Percentiles rank a stretch among this genome's conserved stretches.
Evolutionary conservation across 2,797 vertebrate genomes (phyloP).

Genomic region (Huso huso): DNA sequence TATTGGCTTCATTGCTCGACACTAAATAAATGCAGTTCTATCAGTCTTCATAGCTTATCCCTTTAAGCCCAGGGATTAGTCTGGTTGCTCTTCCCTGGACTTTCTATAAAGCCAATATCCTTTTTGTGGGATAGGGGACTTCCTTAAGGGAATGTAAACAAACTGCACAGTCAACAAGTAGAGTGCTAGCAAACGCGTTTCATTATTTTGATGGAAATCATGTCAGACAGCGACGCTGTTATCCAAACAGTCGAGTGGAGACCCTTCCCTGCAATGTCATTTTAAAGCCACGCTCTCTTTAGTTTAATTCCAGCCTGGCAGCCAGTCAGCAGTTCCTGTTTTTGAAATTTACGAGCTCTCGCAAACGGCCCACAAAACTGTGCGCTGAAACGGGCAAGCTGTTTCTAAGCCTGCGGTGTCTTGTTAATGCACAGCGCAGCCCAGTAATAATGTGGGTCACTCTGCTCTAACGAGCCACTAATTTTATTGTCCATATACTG

Average conservation of each 20-base stretch:
- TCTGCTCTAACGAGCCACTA: conserved; percentile 8
- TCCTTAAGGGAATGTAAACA: too few relatives aligned
- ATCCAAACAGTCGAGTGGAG: conserved; percentile 2
- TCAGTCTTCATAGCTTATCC: too few relatives aligned
- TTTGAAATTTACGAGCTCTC: conserved; percentile 1
- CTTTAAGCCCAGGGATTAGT: too few relatives aligned
- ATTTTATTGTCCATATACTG: conserved; percentile 4
- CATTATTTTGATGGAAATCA: not conserved
- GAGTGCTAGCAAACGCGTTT: too few relatives aligned
- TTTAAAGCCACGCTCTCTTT: not conserved
- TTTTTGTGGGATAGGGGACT: too few relatives aligned
- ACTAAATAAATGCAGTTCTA: too few relatives aligned
- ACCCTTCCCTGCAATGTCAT: not conserved
- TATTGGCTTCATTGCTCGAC: too few relatives aligned
- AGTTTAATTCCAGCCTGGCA: not conserved
- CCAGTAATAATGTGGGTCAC: not conserved
- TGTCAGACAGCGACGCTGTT: not conserved
- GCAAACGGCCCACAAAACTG: not conserved
- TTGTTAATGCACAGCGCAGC: conserved; percentile 6
- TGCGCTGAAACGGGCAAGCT: not conserved
- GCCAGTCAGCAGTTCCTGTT: not conserved
- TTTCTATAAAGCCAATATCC: too few relatives aligned
- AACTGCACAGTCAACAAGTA: too few relatives aligned
- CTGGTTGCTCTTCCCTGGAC: too few relatives aligned
- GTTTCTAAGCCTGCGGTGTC: not conserved